phyloP scores from a whole-genome alignment of 1,140 invertebrate species.

The Spodoptera frugiperda region DNA sequence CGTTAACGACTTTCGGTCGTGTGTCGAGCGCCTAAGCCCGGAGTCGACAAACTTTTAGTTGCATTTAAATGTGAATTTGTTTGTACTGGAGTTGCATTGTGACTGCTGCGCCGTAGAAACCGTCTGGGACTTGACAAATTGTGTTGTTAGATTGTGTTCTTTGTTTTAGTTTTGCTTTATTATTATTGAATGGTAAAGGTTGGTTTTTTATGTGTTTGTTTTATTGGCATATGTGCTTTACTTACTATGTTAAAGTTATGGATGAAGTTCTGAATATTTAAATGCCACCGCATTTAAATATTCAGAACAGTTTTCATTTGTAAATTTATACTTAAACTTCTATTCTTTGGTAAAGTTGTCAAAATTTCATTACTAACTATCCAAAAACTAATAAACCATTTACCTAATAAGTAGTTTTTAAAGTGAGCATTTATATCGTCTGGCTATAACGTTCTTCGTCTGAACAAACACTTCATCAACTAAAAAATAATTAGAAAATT shows the following conservation, averaged over 20 bases:
- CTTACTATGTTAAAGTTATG: no score
- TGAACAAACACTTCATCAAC: conserved; percentile 30
- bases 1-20: conserved; percentile 25
- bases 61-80: conserved; percentile 32
- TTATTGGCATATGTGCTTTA: no score
- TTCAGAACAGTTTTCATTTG: no score
- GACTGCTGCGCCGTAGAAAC: conserved; percentile 21
- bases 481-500: conserved; percentile 39
- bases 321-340: no score
- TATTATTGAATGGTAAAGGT: neutral
- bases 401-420: conserved; percentile 1
- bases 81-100: conserved; percentile 18
- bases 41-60: conserved; percentile 33
- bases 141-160: conserved; percentile 29
- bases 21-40: conserved; percentile 4
- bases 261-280: no score
- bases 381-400: no score
- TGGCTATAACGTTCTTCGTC: neutral
- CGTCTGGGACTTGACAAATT: conserved; percentile 34
- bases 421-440: conserved; percentile 1
- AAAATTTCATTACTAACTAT: no score
- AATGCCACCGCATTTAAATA: no score
- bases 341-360: no score
- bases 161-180: conserved; percentile 13
- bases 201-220: neutral